Evolutionary conservation across 2,113 vertebrate species (phyloP), one percentile per base, ranked within the genome.

Genomic region (Acrocephalus arundinaceus): DNA sequence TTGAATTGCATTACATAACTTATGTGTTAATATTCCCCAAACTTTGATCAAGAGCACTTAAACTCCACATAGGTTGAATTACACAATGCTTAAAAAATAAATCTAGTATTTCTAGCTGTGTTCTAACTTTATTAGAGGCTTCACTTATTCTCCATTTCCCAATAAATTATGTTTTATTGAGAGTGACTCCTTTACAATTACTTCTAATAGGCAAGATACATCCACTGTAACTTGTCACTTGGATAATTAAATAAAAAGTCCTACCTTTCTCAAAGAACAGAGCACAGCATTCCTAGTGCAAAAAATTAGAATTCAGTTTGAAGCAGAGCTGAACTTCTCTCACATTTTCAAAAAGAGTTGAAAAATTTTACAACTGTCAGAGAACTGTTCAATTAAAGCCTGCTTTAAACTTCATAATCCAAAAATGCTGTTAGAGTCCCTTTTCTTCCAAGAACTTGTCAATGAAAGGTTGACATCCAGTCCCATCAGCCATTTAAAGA

Each of bases 321-420:
- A 90, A 90, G 89, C 57, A 49, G 67, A 93, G 54, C 28, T 70
- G 80, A 39, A 51, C 3, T 73, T 84, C 61, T 77, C 77, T 41
- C 4, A 5, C 58, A 76, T 52, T 93, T 90, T 5, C 6, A 68
- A 94, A 93, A 92, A 33, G 48, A 63, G 14, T 7, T 91, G 59
- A 83, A 85, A 91, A 87, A 71, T 45, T 39, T 92, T 93, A 95
- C 82, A 97, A 31, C 30, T 58, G 35, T 90, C 33, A 90, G 33
- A 90, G 23, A 93, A 75, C 43, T 37, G 46, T 75, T 83, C 39
- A 75, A 4, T 84, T 27, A 94, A 62, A 88, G 65, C 39, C 54
- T 90, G 28, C 49, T 93, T 94, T 73, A 89, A 77, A 84, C 65
- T 73, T 83, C 48, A 10, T 33, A 92, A 78, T 72, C 70, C 37